Conservation (phyloP, 2,113 vertebrate species). For the Castor canadensis region DNA sequence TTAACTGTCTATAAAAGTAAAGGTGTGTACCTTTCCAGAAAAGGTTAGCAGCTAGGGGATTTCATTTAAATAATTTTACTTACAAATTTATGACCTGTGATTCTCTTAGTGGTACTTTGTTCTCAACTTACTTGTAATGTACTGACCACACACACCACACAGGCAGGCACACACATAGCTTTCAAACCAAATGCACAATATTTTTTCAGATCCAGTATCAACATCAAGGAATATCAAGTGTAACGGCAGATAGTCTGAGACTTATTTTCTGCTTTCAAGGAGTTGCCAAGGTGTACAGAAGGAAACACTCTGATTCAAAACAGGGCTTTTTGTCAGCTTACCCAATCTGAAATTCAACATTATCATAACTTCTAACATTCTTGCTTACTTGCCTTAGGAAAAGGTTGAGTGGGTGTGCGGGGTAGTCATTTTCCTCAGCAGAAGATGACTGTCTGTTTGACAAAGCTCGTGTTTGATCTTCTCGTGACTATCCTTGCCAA, state of each 20-base stretch:
- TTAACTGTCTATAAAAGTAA: slow-evolving; percentile 82
- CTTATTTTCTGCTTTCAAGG: slow-evolving; percentile 80
- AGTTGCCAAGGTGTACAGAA: slow-evolving; percentile 83
- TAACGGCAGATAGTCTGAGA: slow-evolving; percentile 75
- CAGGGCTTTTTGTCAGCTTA: slow-evolving; percentile 80
- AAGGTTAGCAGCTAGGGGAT: slow-evolving; percentile 78
- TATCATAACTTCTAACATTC: slow-evolving; percentile 71
- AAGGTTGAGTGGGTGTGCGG: too few relatives aligned
- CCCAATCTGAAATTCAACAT: slow-evolving; percentile 80
- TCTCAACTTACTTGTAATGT: slow-evolving; percentile 70
- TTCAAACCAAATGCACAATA: slow-evolving; percentile 75
- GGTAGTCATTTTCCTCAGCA: slow-evolving; percentile 62
- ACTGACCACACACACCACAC: neutral
- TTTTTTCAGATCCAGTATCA: slow-evolving; percentile 82
- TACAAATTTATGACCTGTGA: slow-evolving; percentile 69
- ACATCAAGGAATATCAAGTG: slow-evolving; percentile 79
- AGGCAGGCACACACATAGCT: slow-evolving; percentile 37
- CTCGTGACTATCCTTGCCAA: slow-evolving; percentile 5
- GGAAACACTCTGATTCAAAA: slow-evolving; percentile 76
- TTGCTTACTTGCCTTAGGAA: slow-evolving; percentile 62
- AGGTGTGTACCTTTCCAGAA: slow-evolving; percentile 81
- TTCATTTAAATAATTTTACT: slow-evolving; percentile 81
- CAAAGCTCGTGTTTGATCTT: slow-evolving; percentile 69
- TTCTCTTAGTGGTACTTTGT: slow-evolving; percentile 39
- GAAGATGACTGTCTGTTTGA: slow-evolving; percentile 65